Conservation (phyloP, 1,140 invertebrate species). For the Drosophila persimilis region DNA sequence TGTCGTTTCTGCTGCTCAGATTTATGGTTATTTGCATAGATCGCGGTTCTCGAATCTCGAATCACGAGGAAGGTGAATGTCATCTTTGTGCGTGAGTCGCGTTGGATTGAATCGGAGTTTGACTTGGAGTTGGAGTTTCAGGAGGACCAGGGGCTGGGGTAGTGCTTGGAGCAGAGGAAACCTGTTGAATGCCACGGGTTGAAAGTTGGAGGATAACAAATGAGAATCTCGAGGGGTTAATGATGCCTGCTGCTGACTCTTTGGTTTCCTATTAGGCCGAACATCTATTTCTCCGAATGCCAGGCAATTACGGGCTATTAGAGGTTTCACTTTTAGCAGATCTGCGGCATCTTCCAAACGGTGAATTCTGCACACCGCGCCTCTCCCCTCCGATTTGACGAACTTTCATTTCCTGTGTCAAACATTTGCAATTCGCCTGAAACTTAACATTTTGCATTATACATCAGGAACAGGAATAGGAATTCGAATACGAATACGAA, state of each 20-base stretch:
- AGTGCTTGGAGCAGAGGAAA: constrained; percentile 17
- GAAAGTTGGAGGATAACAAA: constrained; percentile 50
- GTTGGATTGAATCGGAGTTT: constrained; percentile 17
- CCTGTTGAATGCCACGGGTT: constrained; percentile 37
- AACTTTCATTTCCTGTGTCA: constrained; percentile 56
- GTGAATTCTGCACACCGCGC: constrained; percentile 16
- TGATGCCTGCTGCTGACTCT: constrained; percentile 31
- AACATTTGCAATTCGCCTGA: constrained; percentile 38
- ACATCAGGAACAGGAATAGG: constrained; percentile 36
- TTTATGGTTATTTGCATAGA: constrained; percentile 66
- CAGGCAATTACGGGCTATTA: constrained; percentile 58
- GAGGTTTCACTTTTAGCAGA: constrained; percentile 66
- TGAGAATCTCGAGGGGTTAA: constrained; percentile 57
- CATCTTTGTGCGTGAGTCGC: constrained; percentile 50
- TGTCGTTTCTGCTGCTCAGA: constrained; percentile 37
- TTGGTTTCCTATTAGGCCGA: constrained; percentile 26
- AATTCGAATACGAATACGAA: constrained; percentile 2
- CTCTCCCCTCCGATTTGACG: constrained; percentile 8
- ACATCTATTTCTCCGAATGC: constrained; percentile 33
- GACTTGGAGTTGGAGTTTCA: constrained; percentile 19
- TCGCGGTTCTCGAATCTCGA: constrained; percentile 8
- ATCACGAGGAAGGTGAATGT: constrained; percentile 39
- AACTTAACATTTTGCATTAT: constrained; percentile 17
- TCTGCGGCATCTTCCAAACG: constrained; percentile 21
- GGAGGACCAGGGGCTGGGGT: not conserved